Evolutionary conservation across 2,113 vertebrate genomes (phyloP), one percentile per base, ranked within the genome.

Genomic region (Oncorhynchus tshawytscha): DNA sequence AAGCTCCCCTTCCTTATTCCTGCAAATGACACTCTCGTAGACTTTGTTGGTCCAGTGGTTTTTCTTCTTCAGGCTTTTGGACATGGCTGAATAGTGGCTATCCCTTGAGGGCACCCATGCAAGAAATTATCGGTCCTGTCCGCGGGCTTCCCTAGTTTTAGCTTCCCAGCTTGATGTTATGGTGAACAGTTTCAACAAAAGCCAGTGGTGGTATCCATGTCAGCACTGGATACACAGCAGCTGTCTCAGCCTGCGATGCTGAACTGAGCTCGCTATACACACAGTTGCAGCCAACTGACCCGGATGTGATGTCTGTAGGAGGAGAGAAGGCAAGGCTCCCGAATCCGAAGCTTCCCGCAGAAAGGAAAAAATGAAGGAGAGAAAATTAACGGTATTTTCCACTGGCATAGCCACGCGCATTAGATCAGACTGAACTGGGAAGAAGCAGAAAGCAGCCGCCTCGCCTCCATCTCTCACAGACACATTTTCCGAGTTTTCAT

Each of bases 11-110:
- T 95, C 94, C 87, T 89, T 85, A 88, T 91, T 93, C 94, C 95
- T 94, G 88, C 92, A 92, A 62, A 98, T 90, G 87, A 96, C 94
- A 82, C 94, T 94, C 92, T 99, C 97, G 27, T 96, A 96, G 93
- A 98, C 97, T 93, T 95, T 95, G 95, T 94, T 96, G 75, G 95
- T 99, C 97, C 97, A 99, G 95, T 99, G 97, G 94, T 93, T 96
- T 92, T 96, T 97, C 94, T 95, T 97, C 93, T 95, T 97, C 93
- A 95, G 92, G 91, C 91, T 97, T 91, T 95, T 96, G 95, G 97
- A 97, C 97, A 98, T 99, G 93, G 94, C 94, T 92, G 90, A 22
- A 74, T 73, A 66, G 57, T 89, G 45, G 70, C 5, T 67, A 64
- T 85, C 84, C 85, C 88, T 87, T 80, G 74, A 83, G 85, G 65